Evolutionary conservation across 2,888 invertebrate species (phyloP).

Genomic region (Lacanobia oleracea): DNA sequence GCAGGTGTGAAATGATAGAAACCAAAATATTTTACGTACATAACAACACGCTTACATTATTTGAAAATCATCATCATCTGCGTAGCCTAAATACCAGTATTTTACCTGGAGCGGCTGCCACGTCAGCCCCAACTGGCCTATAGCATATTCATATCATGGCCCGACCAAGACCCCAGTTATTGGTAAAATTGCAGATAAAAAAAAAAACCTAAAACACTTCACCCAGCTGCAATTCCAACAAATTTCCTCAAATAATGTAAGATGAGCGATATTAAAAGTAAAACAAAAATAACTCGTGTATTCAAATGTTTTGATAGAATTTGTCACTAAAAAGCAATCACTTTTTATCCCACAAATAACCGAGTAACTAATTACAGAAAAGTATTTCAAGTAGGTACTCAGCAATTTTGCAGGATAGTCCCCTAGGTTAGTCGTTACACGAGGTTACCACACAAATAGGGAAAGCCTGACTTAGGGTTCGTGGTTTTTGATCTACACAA

Average conservation of each 20-base stretch:
- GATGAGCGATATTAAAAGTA: no score
- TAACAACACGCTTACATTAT: no score
- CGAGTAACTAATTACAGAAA: not conserved
- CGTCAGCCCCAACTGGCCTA: no score
- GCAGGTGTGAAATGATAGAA: not conserved
- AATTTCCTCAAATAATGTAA: not conserved
- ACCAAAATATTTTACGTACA: no score
- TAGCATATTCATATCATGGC: no score
- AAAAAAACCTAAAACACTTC: not conserved
- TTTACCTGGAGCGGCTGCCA: no score
- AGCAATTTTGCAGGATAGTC: not conserved
- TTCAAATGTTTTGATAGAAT: no score
- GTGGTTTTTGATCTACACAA: constrained; percentile 15
- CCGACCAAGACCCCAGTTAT: no score
- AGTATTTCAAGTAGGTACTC: not conserved
- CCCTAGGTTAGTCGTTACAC: not conserved
- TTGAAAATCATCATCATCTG: not conserved
- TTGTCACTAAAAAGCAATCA: not conserved
- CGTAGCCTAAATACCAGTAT: no score
- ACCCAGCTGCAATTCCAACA: no score
- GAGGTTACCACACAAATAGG: not conserved
- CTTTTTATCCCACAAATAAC: not conserved
- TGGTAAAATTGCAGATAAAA: not conserved
- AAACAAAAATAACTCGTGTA: no score
- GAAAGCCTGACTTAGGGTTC: not conserved